Evolutionary conservation across 2,888 invertebrate species (phyloP), one percentile per base, ranked within the genome.

Genomic region (Polylopha cassiicola): DNA sequence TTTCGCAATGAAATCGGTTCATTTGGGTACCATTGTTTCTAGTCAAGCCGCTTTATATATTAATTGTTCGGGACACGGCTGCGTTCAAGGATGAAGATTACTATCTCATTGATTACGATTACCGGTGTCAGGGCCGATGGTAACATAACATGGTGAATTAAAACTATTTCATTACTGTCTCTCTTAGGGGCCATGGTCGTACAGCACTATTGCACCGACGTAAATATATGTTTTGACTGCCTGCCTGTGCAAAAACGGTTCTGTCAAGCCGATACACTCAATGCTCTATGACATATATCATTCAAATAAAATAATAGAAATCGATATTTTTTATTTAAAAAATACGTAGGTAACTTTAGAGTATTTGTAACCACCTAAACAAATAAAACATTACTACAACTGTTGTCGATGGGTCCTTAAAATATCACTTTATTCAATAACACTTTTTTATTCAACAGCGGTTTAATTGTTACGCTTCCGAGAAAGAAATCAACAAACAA

Each of bases 21-120:
- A 73, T 77, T 81, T 72, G 67, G 59, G 37, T 46, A 51, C 68
- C 56, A 79, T 81, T 81, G 80, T 81, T 67, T 78, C 58, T 46
- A 50, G 46, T 44, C 50, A 53, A 55, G 47, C 58, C 59, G 48
- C 51, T n/a, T n/a, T n/a, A n/a, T n/a, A n/a, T n/a, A 41, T 36
- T 31, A 33, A 37, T 41, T 33, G 27, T 41, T 23, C 14, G 26
- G 30, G 32, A 37, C 51, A 43, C 51, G n/a, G 52, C 53, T 50
- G 55, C 45, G 48, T 44, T 50, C 53, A 55, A 55, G 54, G 51
- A 61, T 61, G 56, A 48, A 56, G 71, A 73, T 72, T 50, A 47
- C 47, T 60, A 73, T 27, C 38, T 49, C 46, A 47, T 47, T 46
- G 44, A 49, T 50, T 47, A 44, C 50, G 36, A 39, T 32, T 31